A percentile compares a stretch with the other conserved stretches of the same genome.
These are phyloP conservation scores for Florisuga fusca DNA, from an alignment of 2,797 vertebrate species.

Conservation along the genomic window DNA sequence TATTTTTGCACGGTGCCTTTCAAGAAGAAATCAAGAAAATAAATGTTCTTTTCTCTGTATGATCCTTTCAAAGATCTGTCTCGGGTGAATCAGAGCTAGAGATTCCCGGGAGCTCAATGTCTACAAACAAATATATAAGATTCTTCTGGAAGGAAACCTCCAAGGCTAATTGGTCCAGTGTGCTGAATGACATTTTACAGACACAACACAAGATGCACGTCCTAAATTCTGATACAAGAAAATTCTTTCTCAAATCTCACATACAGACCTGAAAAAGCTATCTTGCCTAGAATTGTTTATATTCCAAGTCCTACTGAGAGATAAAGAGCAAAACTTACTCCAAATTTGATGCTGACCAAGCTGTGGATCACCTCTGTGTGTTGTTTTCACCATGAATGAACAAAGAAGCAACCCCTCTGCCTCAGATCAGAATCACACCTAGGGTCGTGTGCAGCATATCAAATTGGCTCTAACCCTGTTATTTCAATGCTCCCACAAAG, in stretches of 20 bases:
- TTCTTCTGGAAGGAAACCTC: neutral
- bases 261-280: neutral
- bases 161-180: neutral
- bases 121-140: neutral
- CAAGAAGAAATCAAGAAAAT: slow-evolving; percentile 4
- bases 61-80: neutral
- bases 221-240: neutral
- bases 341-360: neutral
- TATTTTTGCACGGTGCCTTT: neutral
- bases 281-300: neutral
- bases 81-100: neutral
- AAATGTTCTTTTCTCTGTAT: neutral
- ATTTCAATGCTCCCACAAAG: neutral
- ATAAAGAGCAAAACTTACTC: neutral
- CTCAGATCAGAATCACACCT: neutral
- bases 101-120: neutral
- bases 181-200: neutral
- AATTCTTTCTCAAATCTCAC: neutral
- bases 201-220: neutral
- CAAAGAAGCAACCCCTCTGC: neutral
- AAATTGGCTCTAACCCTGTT: neutral
- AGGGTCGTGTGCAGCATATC: accelerated
- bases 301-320: neutral
- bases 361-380: neutral
- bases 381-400: neutral